phyloP scores from a whole-genome alignment of 1,140 invertebrate genomes.

The Zophobas atratus region DNA sequence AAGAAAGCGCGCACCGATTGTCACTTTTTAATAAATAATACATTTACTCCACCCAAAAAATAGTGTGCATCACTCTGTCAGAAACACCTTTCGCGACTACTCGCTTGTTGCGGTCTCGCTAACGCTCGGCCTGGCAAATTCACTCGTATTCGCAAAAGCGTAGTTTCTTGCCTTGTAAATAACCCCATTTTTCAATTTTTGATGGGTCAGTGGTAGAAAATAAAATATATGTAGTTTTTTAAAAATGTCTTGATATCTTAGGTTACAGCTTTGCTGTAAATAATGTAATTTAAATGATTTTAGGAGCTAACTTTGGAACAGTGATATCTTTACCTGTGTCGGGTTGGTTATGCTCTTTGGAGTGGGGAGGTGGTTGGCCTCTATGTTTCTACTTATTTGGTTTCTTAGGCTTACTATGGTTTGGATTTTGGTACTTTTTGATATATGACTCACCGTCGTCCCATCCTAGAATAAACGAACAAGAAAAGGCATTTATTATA shows the following conservation, averaged over 20 bases:
- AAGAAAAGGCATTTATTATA: conserved; percentile 79
- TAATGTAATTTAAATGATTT: conserved; percentile 53
- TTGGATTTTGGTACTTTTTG: conserved; percentile 80
- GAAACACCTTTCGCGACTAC: no score
- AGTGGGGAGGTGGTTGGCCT: conserved; percentile 82
- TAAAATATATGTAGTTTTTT: neutral
- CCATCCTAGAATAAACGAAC: conserved; percentile 84
- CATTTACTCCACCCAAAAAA: no score
- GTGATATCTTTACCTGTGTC: conserved; percentile 83
- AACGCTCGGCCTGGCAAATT: no score
- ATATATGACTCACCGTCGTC: conserved; percentile 83
- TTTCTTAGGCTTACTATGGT: conserved; percentile 84
- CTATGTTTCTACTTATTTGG: conserved; percentile 87
- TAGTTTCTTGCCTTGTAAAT: no score
- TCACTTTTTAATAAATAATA: no score
- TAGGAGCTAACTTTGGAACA: conserved; percentile 82
- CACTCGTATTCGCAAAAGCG: no score
- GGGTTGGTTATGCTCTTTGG: conserved; percentile 80
- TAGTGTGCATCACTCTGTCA: no score
- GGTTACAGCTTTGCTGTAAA: neutral
- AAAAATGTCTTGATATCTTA: no score
- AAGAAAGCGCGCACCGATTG: no score
- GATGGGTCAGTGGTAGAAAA: no score
- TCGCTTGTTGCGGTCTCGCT: no score
- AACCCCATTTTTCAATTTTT: no score